These are phyloP conservation scores for Huso huso DNA, from an alignment of 2,797 vertebrate species.

Conservation along the genomic window DNA sequence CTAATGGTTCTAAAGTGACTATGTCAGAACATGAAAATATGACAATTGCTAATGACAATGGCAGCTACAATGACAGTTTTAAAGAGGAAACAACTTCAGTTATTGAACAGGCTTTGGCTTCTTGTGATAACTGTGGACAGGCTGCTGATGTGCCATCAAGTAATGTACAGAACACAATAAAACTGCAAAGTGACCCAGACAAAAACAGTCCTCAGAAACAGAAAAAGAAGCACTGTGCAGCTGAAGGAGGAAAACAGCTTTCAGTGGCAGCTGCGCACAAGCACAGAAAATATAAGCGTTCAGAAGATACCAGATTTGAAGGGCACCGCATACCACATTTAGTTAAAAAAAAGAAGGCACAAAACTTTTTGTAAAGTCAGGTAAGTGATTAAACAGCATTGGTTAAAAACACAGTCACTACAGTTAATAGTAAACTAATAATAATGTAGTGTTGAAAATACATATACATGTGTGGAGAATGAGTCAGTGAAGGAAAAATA, in stretches of 20 bases:
- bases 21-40: not conserved
- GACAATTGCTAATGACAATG: not conserved
- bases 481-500: no score
- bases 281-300: constrained; percentile 39
- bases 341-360: constrained; percentile 67
- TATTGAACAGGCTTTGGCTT: not conserved
- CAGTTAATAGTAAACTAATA: no score
- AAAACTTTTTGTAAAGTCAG: constrained; percentile 94
- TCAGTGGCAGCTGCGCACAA: constrained; percentile 34
- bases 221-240: constrained; percentile 73
- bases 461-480: no score
- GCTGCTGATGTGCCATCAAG: not conserved
- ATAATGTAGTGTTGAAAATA: no score
- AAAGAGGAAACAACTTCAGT: not conserved
- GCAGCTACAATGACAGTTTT: not conserved
- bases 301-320: constrained; percentile 67
- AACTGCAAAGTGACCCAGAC: not conserved
- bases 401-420: no score
- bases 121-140: not conserved
- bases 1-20: not conserved
- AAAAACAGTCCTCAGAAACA: constrained; percentile 61
- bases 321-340: constrained; percentile 81
- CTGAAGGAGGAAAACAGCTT: constrained; percentile 14
- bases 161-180: not conserved
- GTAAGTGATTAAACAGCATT: constrained; percentile 39